Evolutionary conservation across 2,797 vertebrate species (phyloP), one percentile per base, ranked within the genome.

Genomic region (Sebastes oblongus): DNA sequence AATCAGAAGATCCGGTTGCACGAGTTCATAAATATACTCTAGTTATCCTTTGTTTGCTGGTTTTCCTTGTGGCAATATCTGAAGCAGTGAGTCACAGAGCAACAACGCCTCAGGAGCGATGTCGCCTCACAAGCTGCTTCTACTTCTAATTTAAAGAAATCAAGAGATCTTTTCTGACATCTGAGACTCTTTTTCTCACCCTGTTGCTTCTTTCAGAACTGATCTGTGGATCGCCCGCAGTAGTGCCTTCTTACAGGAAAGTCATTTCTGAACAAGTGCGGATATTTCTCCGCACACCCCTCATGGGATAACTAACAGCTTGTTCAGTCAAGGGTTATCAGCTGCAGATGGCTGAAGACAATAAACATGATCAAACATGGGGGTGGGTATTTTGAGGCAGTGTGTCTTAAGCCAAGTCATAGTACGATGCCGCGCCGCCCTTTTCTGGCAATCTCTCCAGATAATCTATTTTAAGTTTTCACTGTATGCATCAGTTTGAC

Each of bases 341-440:
- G 91, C 87, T 85, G 91, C 93, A 94, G 94, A 95, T 94, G 94
- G 92, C 85, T 93, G 90, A 80, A 93, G 93, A 94, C 92, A 94
- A 93, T 94, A 92, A 94, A 94, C 94, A 93, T 72, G 90, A 92
- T 94, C 86, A 94, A 94, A 95, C 92, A 92, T 54, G 90, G 86
- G 81, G 88, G 91, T 58, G 90, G 85, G 72, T 89, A 81, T 84
- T 89, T 82, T 76, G 18, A 86, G 77, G 73, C 85, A 8, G 75
- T 46, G 10, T 16, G 74, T 69, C 76, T 90, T 77, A 85, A 90
- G 83, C 66, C 77, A 78, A 82, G 56, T 81, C 86, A 73, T 70
- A 18, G 62, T 66, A 79, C 52, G 42, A 85, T 30, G 65, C 77
- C 52, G 4, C 24, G 14, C 20, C 1, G 39, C 24, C 52, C 8